Percentiles rank a stretch among this genome's conserved stretches.
phyloP scores from a whole-genome alignment of 2,888 invertebrate species.

The Lingula anatina region DNA sequence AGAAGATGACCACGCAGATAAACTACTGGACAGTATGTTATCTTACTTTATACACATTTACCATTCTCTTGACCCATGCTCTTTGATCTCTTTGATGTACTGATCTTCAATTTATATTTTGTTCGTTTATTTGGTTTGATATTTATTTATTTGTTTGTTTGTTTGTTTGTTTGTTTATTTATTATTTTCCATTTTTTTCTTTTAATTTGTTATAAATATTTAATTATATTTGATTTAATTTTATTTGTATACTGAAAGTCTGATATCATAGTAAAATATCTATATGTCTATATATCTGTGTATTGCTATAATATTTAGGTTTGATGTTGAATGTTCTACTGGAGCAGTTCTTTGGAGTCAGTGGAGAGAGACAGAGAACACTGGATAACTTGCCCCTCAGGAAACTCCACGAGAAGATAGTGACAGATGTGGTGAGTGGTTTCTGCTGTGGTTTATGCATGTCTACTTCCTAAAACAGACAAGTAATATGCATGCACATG shows the following conservation, averaged over 20 bases:
- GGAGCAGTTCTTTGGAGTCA: conserved; percentile 23
- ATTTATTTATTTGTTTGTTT: background rate
- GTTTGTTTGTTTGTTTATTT: background rate
- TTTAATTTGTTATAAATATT: conserved; percentile 1
- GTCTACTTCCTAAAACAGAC: no score
- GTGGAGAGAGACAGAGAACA: conserved; percentile 22
- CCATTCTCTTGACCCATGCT: no score
- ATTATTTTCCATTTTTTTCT: background rate
- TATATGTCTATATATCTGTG: background rate
- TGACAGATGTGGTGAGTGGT: conserved; percentile 43
- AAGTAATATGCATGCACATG: no score
- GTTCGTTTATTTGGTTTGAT: background rate
- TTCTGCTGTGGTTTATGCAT: no score
- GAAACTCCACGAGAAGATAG: conserved; percentile 37
- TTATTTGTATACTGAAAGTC: background rate
- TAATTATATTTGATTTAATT: background rate
- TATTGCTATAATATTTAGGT: conserved; percentile 17
- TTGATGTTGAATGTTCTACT: conserved; percentile 27
- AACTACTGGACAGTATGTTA: conserved; percentile 31
- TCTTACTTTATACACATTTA: background rate
- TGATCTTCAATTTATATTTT: background rate
- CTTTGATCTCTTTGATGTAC: background rate
- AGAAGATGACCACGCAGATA: conserved; percentile 32
- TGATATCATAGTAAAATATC: background rate
- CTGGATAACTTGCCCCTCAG: conserved; percentile 27